Conservation (phyloP, 1,140 invertebrate species). For the Diabrotica undecimpunctata region DNA sequence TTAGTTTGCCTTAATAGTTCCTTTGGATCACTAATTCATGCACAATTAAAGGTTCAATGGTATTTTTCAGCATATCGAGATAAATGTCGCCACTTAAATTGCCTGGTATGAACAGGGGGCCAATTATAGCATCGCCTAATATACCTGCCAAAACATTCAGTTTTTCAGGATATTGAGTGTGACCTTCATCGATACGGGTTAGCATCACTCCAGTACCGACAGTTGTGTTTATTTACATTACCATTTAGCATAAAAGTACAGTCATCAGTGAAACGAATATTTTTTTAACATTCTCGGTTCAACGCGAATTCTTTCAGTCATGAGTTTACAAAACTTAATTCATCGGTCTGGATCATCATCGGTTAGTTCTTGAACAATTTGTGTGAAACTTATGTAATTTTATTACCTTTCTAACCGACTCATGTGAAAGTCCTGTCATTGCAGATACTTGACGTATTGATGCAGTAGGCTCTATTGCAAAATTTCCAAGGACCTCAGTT, state of each 20-base stretch:
- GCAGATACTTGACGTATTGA: constrained; percentile 10
- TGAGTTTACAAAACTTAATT: constrained; percentile 23
- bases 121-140: constrained; percentile 37
- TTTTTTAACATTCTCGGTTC: constrained; percentile 31
- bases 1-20: constrained; percentile 11
- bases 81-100: constrained; percentile 25
- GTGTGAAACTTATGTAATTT: constrained; percentile 20
- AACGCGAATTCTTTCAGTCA: constrained; percentile 24
- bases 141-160: constrained; percentile 44
- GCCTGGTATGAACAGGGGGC: constrained; percentile 36
- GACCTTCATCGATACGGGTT: constrained; percentile 35
- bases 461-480: constrained; percentile 11
- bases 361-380: constrained; percentile 18
- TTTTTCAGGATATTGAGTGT: constrained; percentile 40
- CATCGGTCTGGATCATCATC: constrained; percentile 23
- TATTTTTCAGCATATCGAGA: constrained; percentile 21
- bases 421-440: constrained; percentile 1
- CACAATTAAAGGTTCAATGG: constrained; percentile 19
- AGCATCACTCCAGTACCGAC: constrained; percentile 34
- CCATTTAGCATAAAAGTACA: constrained; percentile 35
- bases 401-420: constrained; percentile 16
- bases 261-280: constrained; percentile 37
- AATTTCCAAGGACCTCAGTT: not conserved
- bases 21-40: constrained; percentile 18
- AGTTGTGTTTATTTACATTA: constrained; percentile 26